Evolutionary conservation across 1,140 invertebrate species (phyloP).

Genomic region (Stenopsyche tienmushanensis): DNA sequence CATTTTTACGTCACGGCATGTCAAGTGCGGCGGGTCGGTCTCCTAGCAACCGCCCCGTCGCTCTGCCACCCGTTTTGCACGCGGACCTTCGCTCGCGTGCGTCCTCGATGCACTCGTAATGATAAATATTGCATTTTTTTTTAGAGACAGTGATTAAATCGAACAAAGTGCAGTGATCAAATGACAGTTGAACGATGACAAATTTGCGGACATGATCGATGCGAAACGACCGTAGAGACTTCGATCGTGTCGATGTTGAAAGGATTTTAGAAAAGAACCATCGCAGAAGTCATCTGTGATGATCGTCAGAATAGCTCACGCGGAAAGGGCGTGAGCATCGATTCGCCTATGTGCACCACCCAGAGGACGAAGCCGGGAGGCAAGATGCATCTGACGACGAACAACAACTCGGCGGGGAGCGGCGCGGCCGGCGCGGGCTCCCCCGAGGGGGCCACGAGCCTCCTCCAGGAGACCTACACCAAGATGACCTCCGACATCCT

Average conservation of each 20-base stretch:
- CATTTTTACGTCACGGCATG: conserved; percentile 56
- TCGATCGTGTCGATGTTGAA: neutral
- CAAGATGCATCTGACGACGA: conserved; percentile 59
- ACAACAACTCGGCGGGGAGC: conserved; percentile 46
- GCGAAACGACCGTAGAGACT: too few species aligned
- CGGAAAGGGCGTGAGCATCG: neutral
- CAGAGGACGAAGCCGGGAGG: conserved; percentile 35
- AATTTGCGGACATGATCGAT: neutral
- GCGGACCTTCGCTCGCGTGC: conserved; percentile 1
- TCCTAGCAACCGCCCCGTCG: conserved; percentile 52
- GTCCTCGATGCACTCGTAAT: neutral
- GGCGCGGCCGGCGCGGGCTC: conserved; percentile 56
- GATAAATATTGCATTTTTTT: neutral
- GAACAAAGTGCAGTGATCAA: neutral
- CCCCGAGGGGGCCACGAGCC: conserved; percentile 58
- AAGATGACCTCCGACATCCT: conserved; percentile 88
- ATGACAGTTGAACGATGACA: neutral
- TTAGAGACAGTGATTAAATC: neutral
- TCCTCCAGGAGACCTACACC: conserved; percentile 79
- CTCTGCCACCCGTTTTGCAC: neutral
- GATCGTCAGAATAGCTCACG: conserved; percentile 34
- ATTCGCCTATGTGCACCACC: conserved; percentile 39
- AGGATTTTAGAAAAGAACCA: too few species aligned
- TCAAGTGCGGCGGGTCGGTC: conserved; percentile 56
- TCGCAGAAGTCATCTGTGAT: conserved; percentile 26